Conservation (phyloP, 2,797 vertebrate species). For the Phalloptychus januarius region DNA sequence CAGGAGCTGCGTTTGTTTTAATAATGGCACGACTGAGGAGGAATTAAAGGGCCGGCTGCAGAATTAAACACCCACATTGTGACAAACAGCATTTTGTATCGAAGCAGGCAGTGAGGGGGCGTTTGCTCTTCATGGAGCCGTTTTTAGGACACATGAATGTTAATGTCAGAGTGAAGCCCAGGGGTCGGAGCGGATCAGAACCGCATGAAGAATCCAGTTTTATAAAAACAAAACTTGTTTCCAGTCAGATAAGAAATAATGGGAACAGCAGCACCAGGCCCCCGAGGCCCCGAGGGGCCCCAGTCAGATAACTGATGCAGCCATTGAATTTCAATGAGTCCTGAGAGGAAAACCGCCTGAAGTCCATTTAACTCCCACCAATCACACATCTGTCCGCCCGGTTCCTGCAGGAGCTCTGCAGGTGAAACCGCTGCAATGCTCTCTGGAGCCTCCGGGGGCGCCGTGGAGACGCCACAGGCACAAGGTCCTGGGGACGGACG, state of each 20-base stretch:
- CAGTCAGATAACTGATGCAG: constrained; percentile 61
- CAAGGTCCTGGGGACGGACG: neutral
- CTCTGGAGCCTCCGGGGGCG: neutral
- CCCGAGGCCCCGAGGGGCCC: constrained; percentile 27
- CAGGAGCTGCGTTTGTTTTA: neutral
- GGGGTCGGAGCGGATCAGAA: constrained; percentile 4
- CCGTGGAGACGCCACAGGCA: neutral
- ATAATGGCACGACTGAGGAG: neutral
- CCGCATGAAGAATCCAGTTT: constrained; percentile 42
- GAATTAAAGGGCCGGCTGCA: neutral
- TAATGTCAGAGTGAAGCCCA: neutral
- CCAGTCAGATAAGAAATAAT: constrained; percentile 61
- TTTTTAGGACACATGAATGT: neutral
- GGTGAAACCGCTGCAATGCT: neutral
- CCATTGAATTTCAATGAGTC: constrained; percentile 67
- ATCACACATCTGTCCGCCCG: neutral
- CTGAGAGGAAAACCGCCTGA: constrained; percentile 55
- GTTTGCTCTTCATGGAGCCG: neutral
- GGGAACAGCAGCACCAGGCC: constrained; percentile 39
- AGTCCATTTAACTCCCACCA: neutral
- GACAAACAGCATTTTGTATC: neutral
- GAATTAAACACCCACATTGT: neutral
- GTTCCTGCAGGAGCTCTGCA: neutral
- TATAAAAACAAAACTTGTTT: constrained; percentile 55
- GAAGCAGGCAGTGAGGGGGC: neutral